A percentile compares a stretch with the other conserved stretches of the same genome.
These are phyloP conservation scores for Stichopus chloronotus DNA, from an alignment of 35 echinoderm and acorn worm genomes.

Conservation along the genomic window DNA sequence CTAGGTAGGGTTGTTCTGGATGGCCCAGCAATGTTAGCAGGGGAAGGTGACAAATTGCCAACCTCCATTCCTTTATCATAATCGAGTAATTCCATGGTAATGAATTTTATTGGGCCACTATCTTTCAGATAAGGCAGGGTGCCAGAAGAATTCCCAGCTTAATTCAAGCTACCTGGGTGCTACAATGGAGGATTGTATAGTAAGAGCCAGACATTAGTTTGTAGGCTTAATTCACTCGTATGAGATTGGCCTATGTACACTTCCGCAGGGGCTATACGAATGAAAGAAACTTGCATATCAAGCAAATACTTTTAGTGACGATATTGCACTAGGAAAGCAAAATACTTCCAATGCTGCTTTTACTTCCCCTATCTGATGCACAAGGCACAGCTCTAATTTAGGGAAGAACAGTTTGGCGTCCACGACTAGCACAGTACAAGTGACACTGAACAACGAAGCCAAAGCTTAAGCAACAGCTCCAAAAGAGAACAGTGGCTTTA, in stretches of 20 bases:
- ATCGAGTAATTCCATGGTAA: not conserved
- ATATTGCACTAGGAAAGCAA: too few relatives aligned
- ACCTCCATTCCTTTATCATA: not conserved
- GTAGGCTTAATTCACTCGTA: too few relatives aligned
- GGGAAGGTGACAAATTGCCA: slow-evolving; percentile 18
- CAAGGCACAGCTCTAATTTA: not conserved
- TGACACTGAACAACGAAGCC: not conserved
- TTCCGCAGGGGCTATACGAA: too few relatives aligned
- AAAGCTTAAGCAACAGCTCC: not conserved
- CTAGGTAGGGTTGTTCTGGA: slow-evolving; percentile 12
- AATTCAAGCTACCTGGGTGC: too few relatives aligned
- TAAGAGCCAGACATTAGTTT: too few relatives aligned
- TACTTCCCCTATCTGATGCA: not conserved
- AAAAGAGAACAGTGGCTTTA: not conserved
- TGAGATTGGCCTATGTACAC: too few relatives aligned
- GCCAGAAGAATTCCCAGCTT: too few relatives aligned
- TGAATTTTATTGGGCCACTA: not conserved
- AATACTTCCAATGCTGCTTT: too few relatives aligned
- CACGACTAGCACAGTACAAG: slow-evolving; percentile 1
- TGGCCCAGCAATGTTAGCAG: slow-evolving; percentile 12
- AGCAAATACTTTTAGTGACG: not conserved
- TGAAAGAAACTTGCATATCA: not conserved
- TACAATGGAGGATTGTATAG: too few relatives aligned
- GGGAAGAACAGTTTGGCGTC: not conserved
- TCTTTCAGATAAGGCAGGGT: too few relatives aligned